Conservation (phyloP, 1,140 invertebrate genomes). For the Zaprionus inermis region DNA sequence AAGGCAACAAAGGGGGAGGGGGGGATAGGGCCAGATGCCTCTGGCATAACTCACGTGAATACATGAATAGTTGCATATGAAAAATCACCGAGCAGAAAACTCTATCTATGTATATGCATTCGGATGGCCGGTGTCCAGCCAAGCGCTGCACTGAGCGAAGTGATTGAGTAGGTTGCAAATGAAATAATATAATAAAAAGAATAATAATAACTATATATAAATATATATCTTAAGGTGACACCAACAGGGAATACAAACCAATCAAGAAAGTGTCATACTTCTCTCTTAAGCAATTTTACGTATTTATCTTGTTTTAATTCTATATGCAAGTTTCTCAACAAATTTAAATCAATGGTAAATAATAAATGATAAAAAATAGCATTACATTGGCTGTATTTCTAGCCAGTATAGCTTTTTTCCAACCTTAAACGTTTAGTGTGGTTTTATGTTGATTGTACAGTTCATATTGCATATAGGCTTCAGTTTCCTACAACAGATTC, state of each 20-base stretch:
- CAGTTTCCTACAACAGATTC: too few relatives aligned
- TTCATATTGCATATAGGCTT: too few relatives aligned
- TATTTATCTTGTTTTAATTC: background rate
- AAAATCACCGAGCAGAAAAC: constrained; percentile 64
- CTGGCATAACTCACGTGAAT: constrained; percentile 59
- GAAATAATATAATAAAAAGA: background rate
- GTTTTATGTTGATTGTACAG: too few relatives aligned
- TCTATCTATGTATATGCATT: constrained; percentile 52
- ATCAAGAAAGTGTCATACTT: background rate
- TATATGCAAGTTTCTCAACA: too few relatives aligned
- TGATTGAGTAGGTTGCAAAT: background rate
- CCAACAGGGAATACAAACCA: too few relatives aligned
- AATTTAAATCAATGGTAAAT: too few relatives aligned
- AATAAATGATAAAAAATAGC: too few relatives aligned
- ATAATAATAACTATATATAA: too few relatives aligned
- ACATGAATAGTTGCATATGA: constrained; percentile 65
- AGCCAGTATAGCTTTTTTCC: too few relatives aligned
- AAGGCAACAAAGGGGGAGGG: background rate
- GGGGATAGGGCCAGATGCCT: constrained; percentile 9
- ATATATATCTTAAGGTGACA: background rate
- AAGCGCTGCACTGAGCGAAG: constrained; percentile 20
- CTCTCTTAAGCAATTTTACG: background rate
- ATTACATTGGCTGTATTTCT: too few relatives aligned
- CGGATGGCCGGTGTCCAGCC: constrained; percentile 45
- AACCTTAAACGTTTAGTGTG: too few relatives aligned